These are phyloP conservation scores for Flexamia atlantica DNA, from an alignment of 2,888 invertebrate species.

Conservation along the genomic window DNA sequence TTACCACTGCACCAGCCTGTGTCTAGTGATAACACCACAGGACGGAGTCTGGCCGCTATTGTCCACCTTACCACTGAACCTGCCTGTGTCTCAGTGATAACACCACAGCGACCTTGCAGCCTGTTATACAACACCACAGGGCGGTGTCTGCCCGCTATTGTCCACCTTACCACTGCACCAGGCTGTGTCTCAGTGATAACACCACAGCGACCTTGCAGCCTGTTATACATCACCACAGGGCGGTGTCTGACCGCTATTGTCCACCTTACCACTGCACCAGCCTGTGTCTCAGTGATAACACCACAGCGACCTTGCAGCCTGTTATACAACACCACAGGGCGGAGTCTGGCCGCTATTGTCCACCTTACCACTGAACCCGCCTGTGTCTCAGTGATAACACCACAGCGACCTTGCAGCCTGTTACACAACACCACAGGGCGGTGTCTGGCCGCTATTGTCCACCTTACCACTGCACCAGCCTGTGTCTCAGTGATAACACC, in stretches of 20 bases:
- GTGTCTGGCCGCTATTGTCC: not conserved
- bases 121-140: not conserved
- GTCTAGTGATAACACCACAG: not conserved
- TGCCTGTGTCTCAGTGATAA: not conserved
- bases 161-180: not conserved
- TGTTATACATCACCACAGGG: not conserved
- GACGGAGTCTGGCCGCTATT: too few species aligned
- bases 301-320: too few species aligned
- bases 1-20: not conserved
- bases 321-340: too few species aligned
- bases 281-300: too few species aligned
- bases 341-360: too few species aligned
- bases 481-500: slow-evolving; percentile 2
- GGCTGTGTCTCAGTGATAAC: slow-evolving; percentile 4
- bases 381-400: too few species aligned
- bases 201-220: not conserved
- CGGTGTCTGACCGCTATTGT: too few species aligned
- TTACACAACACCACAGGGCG: not conserved
- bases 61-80: too few species aligned
- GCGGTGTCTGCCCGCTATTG: not conserved
- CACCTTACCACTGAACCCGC: too few species aligned
- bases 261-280: too few species aligned
- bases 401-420: too few species aligned
- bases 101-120: not conserved
- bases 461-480: not conserved